Evolutionary conservation across 2,888 invertebrate genomes (phyloP), one percentile per base, ranked within the genome.

Genomic region (Gymnosoma rotundatum): DNA sequence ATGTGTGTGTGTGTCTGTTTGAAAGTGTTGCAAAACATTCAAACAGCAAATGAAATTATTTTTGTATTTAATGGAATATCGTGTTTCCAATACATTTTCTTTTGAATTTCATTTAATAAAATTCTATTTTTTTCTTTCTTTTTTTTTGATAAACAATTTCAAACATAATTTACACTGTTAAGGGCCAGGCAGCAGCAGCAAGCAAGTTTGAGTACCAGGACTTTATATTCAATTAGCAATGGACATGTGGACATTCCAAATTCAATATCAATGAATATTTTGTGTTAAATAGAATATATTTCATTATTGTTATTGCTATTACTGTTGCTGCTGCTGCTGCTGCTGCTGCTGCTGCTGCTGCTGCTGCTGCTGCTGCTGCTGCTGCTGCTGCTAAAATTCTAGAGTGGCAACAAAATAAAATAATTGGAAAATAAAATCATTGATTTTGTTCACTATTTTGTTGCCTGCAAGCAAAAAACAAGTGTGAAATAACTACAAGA

Each of bases 141-240:
- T 21, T n/a, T 25, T 58, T 48, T 50, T 21, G 48, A 60, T 48
- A 72, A 48, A 54, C 32, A 66, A 48, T 61, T 75, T 64, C 5
- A 10, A 50, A 72, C n/a, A 66, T 70, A 0, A 25, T 56, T 7
- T 21, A 32, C 21, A 8, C n/a, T 32, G 25, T 56, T 18, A 16
- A 12, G 25, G 32, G 25, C 7, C 32, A 32, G 32, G 6, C 32
- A 32, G 32, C 9, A 2, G 8, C 20, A 18, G 21, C 6, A 25
- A 56, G 42, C 21, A 10, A 32, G 1, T 7, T 52, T 25, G 9
- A 50, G 48, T 21, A 42, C 18, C 36, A 61, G 20, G 52, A 63
- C 54, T 75, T 63, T 60, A 75, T 79, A 83, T 76, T 83, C 79
- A 83, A 83, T 83, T 83, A 83, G 75, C 76, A 61, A 12, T 54